phyloP scores from a whole-genome alignment of 2,888 invertebrate species.

The Mesodorylaimus sp. region DNA sequence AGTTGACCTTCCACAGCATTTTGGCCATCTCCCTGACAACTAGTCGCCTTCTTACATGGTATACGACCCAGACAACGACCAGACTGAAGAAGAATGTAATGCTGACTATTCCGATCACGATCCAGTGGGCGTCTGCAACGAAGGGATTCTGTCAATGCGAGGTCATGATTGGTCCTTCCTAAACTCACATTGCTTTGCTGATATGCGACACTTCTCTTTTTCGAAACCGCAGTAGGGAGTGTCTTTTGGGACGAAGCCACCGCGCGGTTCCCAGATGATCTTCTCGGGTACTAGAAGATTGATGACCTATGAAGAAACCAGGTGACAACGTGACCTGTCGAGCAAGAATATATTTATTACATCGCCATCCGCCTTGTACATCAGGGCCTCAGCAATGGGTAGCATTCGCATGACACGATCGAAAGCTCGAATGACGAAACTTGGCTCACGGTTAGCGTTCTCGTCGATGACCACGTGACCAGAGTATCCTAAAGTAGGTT shows the following conservation, averaged over 20 bases:
- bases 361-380: constrained; percentile 11
- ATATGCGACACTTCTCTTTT: constrained; percentile 11
- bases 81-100: background rate
- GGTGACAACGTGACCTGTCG: too few species aligned
- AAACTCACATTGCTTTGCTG: too few species aligned
- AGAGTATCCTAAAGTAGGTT: background rate
- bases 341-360: too few species aligned
- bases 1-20: constrained; percentile 10
- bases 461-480: constrained; percentile 11
- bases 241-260: constrained; percentile 13
- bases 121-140: background rate
- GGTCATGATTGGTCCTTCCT: background rate
- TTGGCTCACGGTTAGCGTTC: constrained; percentile 4
- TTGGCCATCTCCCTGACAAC: constrained; percentile 7
- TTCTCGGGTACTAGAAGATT: constrained; percentile 9
- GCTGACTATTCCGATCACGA: background rate
- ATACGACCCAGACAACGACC: background rate
- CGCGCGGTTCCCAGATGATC: constrained; percentile 8
- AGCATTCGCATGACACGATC: constrained; percentile 7
- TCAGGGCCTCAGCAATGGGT: constrained; percentile 6
- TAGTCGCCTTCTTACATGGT: background rate
- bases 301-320: constrained; percentile 5
- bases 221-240: constrained; percentile 16
- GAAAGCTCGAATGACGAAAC: constrained; percentile 6
- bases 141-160: background rate